These are phyloP conservation scores for Acanthurus leucopareius DNA, from an alignment of 2,797 vertebrate genomes.

Conservation along the genomic window DNA sequence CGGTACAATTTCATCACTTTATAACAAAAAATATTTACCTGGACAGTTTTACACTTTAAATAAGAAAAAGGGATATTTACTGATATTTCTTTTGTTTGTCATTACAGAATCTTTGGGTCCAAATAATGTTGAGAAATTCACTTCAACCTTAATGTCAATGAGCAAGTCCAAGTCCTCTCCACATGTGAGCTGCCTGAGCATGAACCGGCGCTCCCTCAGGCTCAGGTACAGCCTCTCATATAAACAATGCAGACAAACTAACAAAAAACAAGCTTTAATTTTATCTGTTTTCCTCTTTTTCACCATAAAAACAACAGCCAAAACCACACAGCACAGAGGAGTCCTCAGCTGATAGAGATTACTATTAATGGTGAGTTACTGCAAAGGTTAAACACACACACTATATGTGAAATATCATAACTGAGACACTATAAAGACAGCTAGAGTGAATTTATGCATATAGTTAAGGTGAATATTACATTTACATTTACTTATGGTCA, in stretches of 20 bases:
- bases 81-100: background rate
- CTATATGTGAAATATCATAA: constrained; percentile 9
- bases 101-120: constrained; percentile 61
- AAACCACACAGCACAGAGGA: constrained; percentile 60
- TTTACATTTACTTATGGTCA: too few relatives aligned
- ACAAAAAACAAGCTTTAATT: background rate
- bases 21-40: background rate
- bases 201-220: constrained; percentile 72
- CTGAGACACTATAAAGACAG: constrained; percentile 1
- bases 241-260: background rate
- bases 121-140: constrained; percentile 70
- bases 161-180: constrained; percentile 75
- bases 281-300: constrained; percentile 6
- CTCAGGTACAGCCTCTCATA: constrained; percentile 62
- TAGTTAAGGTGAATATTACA: background rate
- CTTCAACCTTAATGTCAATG: constrained; percentile 68
- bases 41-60: background rate
- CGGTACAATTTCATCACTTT: constrained; percentile 59
- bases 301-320: constrained; percentile 70
- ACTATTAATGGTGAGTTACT: constrained; percentile 73
- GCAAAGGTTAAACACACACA: background rate
- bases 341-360: constrained; percentile 73
- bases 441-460: background rate
- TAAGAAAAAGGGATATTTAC: background rate
- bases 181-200: constrained; percentile 70